Evolutionary conservation across 2,888 invertebrate genomes (phyloP), one percentile per base, ranked within the genome.

Genomic region (Blera fallax): DNA sequence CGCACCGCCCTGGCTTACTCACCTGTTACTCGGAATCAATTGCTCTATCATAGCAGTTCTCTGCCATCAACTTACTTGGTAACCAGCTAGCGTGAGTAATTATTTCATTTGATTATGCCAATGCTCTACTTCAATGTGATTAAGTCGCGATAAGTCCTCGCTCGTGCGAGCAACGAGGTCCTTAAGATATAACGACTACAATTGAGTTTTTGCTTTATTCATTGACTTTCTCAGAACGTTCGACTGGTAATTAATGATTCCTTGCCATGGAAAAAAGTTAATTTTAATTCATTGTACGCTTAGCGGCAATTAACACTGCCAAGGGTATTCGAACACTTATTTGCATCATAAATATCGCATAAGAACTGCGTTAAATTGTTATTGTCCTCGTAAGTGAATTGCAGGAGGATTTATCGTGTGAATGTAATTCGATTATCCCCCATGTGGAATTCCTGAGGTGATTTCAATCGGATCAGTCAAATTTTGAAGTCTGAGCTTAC

Each of bases 271-370:
- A 18, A 29, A 45, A 45, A 32, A 45, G n/a, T 45, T 43, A 45
- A 62, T 62, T 62, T 62, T 45, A 29, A 64, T 32, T 45, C 29
- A 45, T 64, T 45, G 29, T 29, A 64, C 45, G 11, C 45, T 62
- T 18, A 62, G 29, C 43, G 62, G 40, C 7, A 45, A 45, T 45
- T 62, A 45, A 10, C 43, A 8, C 5, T 10, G 5, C 40, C 3
- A 24, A 16, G n/a, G 40, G 24, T 10, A 4, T 60, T 14, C 40
- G 2, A 0, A 1, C 10, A 45, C 10, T 18, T 18, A 8, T 45
- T 18, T 45, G 2, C 10, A 10, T 18, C 18, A 45, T 45, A 45
- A 45, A 45, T 43, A 43, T 43, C 6, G 16, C 14, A 5, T 16
- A 43, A 16, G 6, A 16, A 16, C 11, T 7, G 5, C 5, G 6